Evolutionary conservation across 2,113 vertebrate genomes (phyloP).

Genomic region (Nanorana parkeri): DNA sequence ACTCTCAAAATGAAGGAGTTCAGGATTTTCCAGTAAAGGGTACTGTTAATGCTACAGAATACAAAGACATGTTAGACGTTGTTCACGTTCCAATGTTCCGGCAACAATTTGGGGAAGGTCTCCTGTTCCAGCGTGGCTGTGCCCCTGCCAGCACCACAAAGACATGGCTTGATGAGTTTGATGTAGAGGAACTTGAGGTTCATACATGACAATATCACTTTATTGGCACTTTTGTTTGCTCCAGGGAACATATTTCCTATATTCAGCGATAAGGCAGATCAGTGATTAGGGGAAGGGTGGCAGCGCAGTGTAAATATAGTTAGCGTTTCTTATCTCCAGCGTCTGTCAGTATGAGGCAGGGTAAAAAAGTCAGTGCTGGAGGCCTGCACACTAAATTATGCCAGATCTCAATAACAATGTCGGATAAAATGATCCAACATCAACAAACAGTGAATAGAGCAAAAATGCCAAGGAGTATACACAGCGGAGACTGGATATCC

Average conservation of each 20-base stretch:
- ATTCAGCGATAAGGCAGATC: background rate
- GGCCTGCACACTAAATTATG: conserved; percentile 22
- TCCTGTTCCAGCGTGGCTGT: no score
- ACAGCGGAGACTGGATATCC: background rate
- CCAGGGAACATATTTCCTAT: conserved; percentile 4
- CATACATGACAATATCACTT: no score
- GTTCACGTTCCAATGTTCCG: no score
- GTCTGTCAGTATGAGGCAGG: conserved; percentile 21
- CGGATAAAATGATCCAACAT: conserved; percentile 35
- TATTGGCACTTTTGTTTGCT: background rate
- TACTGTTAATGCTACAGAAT: no score
- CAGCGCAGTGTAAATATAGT: conserved; percentile 23
- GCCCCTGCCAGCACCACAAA: no score
- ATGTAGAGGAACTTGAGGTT: no score
- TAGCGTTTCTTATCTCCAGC: conserved; percentile 19
- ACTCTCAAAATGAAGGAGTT: no score
- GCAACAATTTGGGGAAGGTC: no score
- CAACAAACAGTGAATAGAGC: conserved; percentile 34
- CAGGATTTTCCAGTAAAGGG: no score
- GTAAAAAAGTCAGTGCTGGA: conserved; percentile 12
- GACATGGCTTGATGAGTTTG: no score
- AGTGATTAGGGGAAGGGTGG: conserved; percentile 18
- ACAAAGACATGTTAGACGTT: no score
- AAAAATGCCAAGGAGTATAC: conserved; percentile 21
- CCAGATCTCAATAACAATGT: conserved; percentile 28